phyloP scores from a whole-genome alignment of 2,797 vertebrate genomes.

The Sebastes itinus region DNA sequence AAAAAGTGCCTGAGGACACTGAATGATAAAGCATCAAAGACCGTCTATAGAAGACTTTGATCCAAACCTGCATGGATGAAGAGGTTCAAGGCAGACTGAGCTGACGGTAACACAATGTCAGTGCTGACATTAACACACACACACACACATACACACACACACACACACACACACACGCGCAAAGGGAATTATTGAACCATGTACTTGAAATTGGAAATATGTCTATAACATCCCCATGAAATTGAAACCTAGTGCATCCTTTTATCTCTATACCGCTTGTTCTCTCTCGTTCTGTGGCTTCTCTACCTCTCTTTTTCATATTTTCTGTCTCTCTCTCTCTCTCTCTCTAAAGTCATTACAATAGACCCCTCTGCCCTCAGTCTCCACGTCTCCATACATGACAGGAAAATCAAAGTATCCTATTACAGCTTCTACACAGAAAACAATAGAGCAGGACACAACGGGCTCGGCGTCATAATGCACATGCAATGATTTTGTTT shows the following conservation, averaged over 20 bases:
- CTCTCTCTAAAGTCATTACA: slow-evolving; percentile 53
- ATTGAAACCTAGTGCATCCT: slow-evolving; percentile 25
- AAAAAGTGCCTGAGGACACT: neutral
- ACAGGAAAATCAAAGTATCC: slow-evolving; percentile 49
- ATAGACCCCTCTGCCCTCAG: slow-evolving; percentile 37
- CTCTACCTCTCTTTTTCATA: neutral
- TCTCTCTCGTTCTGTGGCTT: neutral
- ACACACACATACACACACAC: neutral
- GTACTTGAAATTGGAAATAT: slow-evolving; percentile 22
- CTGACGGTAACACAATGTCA: neutral
- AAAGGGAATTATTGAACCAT: slow-evolving; percentile 16
- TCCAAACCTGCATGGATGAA: neutral
- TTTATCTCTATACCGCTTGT: neutral
- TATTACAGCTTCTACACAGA: slow-evolving; percentile 37
- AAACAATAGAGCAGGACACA: slow-evolving; percentile 1
- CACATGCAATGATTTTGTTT: slow-evolving; percentile 5
- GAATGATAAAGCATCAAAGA: neutral
- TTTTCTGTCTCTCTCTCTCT: neutral
- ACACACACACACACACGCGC: neutral
- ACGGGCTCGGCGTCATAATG: neutral
- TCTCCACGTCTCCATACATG: slow-evolving; percentile 26
- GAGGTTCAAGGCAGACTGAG: neutral
- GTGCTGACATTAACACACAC: neutral
- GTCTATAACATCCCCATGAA: slow-evolving; percentile 14
- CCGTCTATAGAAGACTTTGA: slow-evolving; percentile 3